These are phyloP conservation scores for Nomada fabriciana DNA, from an alignment of 2,888 invertebrate genomes.

Conservation along the genomic window DNA sequence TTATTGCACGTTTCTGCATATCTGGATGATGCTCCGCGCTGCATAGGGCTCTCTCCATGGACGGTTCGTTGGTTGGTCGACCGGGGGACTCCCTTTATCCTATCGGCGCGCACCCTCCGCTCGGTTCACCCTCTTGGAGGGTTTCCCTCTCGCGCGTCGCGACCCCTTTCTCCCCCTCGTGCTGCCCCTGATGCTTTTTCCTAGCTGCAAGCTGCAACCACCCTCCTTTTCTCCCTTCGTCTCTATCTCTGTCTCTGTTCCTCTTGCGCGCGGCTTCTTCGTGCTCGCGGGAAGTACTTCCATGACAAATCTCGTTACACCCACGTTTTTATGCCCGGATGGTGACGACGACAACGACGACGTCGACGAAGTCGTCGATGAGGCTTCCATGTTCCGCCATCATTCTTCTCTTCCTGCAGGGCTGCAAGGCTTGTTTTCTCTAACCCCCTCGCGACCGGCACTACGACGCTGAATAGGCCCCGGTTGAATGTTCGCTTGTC, in stretches of 20 bases:
- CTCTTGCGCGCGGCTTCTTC: slow-evolving; percentile 3
- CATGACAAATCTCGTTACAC: slow-evolving; percentile 81
- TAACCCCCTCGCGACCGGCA: slow-evolving; percentile 3
- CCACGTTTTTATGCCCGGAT: slow-evolving; percentile 75
- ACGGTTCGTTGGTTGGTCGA: slow-evolving; percentile 37
- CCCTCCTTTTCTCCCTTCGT: not conserved
- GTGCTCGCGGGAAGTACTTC: slow-evolving; percentile 75
- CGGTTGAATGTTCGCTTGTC: slow-evolving; percentile 5
- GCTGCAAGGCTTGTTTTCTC: not conserved
- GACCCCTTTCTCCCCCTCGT: slow-evolving; percentile 5
- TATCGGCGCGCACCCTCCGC: slow-evolving; percentile 45
- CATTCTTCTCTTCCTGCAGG: slow-evolving; percentile 19
- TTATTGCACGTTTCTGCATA: slow-evolving; percentile 78
- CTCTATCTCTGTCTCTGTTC: slow-evolving; percentile 15
- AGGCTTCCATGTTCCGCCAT: slow-evolving; percentile 67
- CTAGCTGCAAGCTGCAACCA: slow-evolving; percentile 8
- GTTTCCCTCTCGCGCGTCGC: slow-evolving; percentile 54
- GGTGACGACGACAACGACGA: slow-evolving; percentile 59
- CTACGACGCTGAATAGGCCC: slow-evolving; percentile 6
- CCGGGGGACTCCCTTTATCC: slow-evolving; percentile 51
- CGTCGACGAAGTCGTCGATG: slow-evolving; percentile 62
- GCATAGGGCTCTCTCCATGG: slow-evolving; percentile 48
- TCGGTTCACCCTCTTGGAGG: slow-evolving; percentile 49
- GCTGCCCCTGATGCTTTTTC: slow-evolving; percentile 14
- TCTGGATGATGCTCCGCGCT: slow-evolving; percentile 73